Conservation (phyloP, 2,797 vertebrate genomes). For the Sebastolobus alascanus region DNA sequence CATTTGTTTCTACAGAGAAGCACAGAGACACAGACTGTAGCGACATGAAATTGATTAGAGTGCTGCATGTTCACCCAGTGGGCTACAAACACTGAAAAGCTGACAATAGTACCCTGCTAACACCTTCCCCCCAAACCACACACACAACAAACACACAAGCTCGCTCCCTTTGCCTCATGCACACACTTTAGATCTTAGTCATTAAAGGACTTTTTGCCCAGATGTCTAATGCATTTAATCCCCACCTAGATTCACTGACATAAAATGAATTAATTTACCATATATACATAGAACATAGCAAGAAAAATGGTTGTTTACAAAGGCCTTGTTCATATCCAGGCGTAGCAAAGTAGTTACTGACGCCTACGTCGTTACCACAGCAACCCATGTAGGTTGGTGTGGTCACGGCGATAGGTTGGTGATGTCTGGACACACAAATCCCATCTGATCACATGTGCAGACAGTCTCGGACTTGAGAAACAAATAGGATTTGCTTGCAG, state of each 20-base stretch:
- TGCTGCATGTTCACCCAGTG: conserved; percentile 73
- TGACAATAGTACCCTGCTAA: conserved; percentile 50
- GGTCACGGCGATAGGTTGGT: no score
- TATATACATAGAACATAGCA: neutral
- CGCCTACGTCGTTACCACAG: neutral
- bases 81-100: conserved; percentile 64
- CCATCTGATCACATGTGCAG: neutral
- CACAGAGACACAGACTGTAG: conserved; percentile 61
- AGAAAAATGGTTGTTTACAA: neutral
- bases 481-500: neutral
- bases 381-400: neutral
- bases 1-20: conserved; percentile 71
- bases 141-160: conserved; percentile 28
- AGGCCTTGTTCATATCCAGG: neutral
- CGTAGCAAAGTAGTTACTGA: no score
- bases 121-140: conserved; percentile 14
- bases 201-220: neutral
- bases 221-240: neutral
- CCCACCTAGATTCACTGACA: neutral
- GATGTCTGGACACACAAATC: neutral
- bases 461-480: no score
- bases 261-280: neutral
- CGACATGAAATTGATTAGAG: conserved; percentile 78
- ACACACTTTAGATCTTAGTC: neutral
- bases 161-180: neutral